phyloP scores from a whole-genome alignment of 2,888 invertebrate species.

The Ernsta delagoae region DNA sequence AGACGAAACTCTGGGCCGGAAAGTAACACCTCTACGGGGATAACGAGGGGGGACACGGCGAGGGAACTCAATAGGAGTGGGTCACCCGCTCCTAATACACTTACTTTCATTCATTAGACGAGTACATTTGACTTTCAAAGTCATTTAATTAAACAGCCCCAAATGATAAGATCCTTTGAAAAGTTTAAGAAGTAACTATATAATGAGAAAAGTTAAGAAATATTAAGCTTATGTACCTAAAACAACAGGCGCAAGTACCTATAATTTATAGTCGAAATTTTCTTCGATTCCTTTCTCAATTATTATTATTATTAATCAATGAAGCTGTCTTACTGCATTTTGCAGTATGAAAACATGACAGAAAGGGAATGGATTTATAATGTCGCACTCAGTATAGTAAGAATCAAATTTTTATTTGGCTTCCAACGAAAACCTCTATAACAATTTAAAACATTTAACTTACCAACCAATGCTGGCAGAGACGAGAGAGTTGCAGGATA shows the following conservation, averaged over 20 bases:
- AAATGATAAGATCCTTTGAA: too few species aligned
- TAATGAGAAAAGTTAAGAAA: too few species aligned
- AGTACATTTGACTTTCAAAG: neutral
- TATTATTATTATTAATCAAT: too few species aligned
- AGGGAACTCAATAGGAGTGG: neutral
- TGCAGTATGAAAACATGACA: too few species aligned
- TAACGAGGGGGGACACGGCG: neutral
- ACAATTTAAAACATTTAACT: conserved; percentile 1
- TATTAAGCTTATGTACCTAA: too few species aligned
- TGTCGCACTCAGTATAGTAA: neutral
- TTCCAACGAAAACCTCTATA: neutral
- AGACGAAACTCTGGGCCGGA: conserved; percentile 1
- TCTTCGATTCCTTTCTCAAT: too few species aligned
- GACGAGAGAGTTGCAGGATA: conserved; percentile 4
- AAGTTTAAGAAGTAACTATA: too few species aligned
- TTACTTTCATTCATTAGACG: conserved; percentile 10
- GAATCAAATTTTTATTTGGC: neutral
- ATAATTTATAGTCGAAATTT: too few species aligned
- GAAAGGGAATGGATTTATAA: too few species aligned
- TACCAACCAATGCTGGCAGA: neutral
- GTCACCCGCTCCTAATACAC: conserved; percentile 12
- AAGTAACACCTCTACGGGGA: conserved; percentile 10
- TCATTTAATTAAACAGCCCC: neutral
- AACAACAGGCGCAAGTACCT: too few species aligned
- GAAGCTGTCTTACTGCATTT: too few species aligned